Evolutionary conservation across 2,113 vertebrate genomes (phyloP).

Genomic region (Pomatostomus ruficeps): DNA sequence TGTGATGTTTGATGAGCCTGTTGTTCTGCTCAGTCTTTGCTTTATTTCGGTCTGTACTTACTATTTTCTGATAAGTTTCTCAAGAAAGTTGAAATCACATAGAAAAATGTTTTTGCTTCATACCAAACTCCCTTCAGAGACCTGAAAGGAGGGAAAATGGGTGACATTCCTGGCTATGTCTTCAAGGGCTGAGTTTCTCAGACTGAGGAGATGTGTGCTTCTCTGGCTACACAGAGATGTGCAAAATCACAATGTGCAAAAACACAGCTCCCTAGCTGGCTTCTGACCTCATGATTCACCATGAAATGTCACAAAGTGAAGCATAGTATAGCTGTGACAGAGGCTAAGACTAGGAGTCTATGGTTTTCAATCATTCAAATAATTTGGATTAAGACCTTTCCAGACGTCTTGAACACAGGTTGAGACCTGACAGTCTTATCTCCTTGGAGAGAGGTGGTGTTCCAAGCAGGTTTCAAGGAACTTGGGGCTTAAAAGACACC

Average conservation of each 20-base stretch:
- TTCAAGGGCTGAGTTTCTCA: not conserved
- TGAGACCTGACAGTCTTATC: not conserved
- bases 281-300: not conserved
- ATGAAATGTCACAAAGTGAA: not conserved
- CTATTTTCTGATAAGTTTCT: not conserved
- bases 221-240: not conserved
- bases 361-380: not conserved
- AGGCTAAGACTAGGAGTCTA: not conserved
- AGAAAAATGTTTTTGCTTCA: not conserved
- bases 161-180: not conserved
- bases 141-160: not conserved
- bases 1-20: fast-evolving
- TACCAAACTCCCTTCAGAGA: not conserved
- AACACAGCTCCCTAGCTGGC: not conserved
- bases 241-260: not conserved
- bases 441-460: not conserved
- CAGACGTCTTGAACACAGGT: not conserved
- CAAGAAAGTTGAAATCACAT: not conserved
- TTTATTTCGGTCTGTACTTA: not conserved
- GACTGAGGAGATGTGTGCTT: not conserved
- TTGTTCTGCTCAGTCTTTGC: not conserved
- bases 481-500: not conserved
- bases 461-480: not conserved
- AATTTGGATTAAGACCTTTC: not conserved
- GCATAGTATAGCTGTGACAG: not conserved